These are phyloP conservation scores for Heliconius sara DNA, from an alignment of 2,888 invertebrate genomes.

Conservation along the genomic window DNA sequence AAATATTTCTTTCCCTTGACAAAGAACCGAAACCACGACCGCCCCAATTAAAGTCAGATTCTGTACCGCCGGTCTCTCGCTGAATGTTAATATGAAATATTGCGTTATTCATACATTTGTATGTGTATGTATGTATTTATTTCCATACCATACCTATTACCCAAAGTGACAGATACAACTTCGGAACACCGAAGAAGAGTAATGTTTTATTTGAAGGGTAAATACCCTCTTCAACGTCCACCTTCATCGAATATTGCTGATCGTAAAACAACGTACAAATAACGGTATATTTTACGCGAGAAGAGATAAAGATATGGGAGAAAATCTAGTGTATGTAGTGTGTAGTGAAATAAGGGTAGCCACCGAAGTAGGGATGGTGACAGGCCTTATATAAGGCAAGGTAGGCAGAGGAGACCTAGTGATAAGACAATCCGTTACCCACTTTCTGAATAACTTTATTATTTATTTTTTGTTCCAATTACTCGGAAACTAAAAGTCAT, in stretches of 20 bases:
- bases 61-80: too few relatives aligned
- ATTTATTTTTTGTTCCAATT: too few relatives aligned
- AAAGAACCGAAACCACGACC: too few relatives aligned
- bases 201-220: slow-evolving; percentile 25
- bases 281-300: slow-evolving; percentile 13
- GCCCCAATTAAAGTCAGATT: not conserved
- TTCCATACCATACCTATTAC: not conserved
- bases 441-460: too few relatives aligned
- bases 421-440: too few relatives aligned
- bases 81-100: not conserved
- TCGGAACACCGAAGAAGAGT: slow-evolving; percentile 12
- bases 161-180: slow-evolving; percentile 25
- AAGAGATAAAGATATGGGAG: not conserved
- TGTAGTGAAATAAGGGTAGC: not conserved
- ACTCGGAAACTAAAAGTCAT: too few relatives aligned
- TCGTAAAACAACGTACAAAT: slow-evolving; percentile 26
- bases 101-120: not conserved
- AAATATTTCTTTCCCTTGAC: too few relatives aligned
- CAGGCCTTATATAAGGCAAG: too few relatives aligned
- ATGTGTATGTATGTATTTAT: not conserved
- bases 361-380: not conserved
- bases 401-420: too few relatives aligned
- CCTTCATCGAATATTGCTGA: slow-evolving; percentile 30
- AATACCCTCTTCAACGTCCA: slow-evolving; percentile 35
- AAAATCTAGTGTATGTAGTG: slow-evolving; percentile 2